These are phyloP conservation scores for Pygmarrhopalites habei DNA, from an alignment of 1,140 invertebrate genomes.

Conservation along the genomic window DNA sequence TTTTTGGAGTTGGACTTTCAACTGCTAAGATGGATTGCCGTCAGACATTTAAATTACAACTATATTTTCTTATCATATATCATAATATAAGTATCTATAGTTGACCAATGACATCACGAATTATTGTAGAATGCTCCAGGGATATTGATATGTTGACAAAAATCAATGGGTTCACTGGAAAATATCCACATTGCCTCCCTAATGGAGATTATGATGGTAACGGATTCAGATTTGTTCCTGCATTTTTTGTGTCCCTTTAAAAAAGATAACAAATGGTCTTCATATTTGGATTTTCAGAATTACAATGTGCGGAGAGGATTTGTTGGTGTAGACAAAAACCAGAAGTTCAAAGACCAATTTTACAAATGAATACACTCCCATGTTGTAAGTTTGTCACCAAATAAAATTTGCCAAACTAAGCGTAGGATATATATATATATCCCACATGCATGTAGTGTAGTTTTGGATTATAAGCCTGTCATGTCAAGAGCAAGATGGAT, in stretches of 20 bases:
- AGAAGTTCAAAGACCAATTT: background rate
- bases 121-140: slow-evolving; percentile 20
- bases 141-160: slow-evolving; percentile 17
- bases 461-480: too few species aligned
- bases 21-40: slow-evolving; percentile 25
- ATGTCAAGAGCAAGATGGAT: too few species aligned
- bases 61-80: too few species aligned
- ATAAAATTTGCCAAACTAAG: too few species aligned
- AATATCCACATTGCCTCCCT: slow-evolving; percentile 27
- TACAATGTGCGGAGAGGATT: slow-evolving; percentile 23
- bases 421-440: too few species aligned
- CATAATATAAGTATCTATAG: too few species aligned
- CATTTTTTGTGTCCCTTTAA: too few species aligned
- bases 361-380: slow-evolving; percentile 9
- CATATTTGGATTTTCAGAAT: too few species aligned
- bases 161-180: slow-evolving; percentile 16
- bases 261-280: too few species aligned
- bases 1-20: slow-evolving; percentile 28
- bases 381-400: slow-evolving; percentile 36
- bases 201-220: slow-evolving; percentile 38
- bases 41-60: slow-evolving; percentile 19
- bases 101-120: too few species aligned
- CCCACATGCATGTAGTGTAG: too few species aligned
- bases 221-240: too few species aligned
- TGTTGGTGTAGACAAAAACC: slow-evolving; percentile 28